phyloP scores from a whole-genome alignment of 2,888 invertebrate genomes.

The Loripinus fragilis region DNA sequence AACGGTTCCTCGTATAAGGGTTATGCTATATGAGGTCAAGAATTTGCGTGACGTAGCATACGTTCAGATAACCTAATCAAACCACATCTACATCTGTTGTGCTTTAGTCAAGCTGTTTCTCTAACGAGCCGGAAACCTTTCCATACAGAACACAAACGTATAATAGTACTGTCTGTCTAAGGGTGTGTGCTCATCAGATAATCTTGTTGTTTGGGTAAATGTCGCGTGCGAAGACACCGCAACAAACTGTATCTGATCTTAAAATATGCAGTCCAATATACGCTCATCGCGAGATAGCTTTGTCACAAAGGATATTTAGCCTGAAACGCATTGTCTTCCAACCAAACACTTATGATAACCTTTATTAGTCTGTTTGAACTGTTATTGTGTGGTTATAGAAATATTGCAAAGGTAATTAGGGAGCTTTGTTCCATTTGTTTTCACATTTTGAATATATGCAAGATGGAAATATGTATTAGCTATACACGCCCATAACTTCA shows the following conservation, averaged over 20 bases:
- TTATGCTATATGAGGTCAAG: no score
- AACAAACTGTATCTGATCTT: constrained; percentile 41
- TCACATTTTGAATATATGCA: not conserved
- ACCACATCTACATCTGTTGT: not conserved
- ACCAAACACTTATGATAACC: constrained; percentile 1
- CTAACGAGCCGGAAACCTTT: not conserved
- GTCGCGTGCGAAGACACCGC: constrained; percentile 27
- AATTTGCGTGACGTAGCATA: no score
- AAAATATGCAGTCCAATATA: constrained; percentile 49
- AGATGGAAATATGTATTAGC: no score
- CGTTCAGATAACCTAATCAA: not conserved
- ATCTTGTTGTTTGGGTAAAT: not conserved
- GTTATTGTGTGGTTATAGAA: not conserved
- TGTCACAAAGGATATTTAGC: not conserved
- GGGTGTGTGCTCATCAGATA: constrained; percentile 12
- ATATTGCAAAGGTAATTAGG: not conserved
- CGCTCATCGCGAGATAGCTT: constrained; percentile 20
- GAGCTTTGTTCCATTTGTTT: not conserved
- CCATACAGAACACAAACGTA: not conserved
- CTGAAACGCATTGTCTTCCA: not conserved
- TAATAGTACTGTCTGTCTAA: not conserved
- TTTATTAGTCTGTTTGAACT: not conserved
- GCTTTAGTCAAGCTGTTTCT: not conserved
- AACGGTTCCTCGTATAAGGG: no score
- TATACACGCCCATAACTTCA: no score